phyloP scores from a whole-genome alignment of 2,888 invertebrate genomes.

The Tinea semifulvella region DNA sequence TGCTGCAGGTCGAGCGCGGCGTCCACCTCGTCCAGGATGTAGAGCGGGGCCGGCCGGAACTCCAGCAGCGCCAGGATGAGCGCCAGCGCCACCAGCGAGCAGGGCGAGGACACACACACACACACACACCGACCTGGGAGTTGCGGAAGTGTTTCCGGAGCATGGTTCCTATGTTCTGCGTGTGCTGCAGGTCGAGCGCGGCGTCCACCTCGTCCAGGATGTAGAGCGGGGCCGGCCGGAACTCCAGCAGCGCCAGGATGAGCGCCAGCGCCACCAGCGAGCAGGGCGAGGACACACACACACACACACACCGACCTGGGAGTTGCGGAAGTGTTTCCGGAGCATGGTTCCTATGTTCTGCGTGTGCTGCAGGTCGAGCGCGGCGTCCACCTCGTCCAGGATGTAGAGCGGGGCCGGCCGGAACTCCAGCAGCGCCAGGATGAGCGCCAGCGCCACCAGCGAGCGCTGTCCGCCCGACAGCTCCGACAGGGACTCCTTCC shows the following conservation, averaged over 20 bases:
- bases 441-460: conserved; percentile 93
- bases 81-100: conserved; percentile 95
- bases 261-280: conserved; percentile 96
- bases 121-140: conserved; percentile 88
- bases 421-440: conserved; percentile 95
- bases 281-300: no score
- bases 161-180: conserved; percentile 98
- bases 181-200: conserved; percentile 96
- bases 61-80: conserved; percentile 95
- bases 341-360: conserved; percentile 98
- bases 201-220: conserved; percentile 99
- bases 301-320: no score
- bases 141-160: conserved; percentile 87
- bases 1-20: conserved; percentile 97
- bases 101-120: no score
- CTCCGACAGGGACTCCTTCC: conserved; percentile 97
- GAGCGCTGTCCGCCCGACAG: conserved; percentile 97
- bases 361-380: conserved; percentile 96
- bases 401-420: conserved; percentile 99
- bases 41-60: conserved; percentile 97
- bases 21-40: conserved; percentile 98
- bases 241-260: conserved; percentile 94
- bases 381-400: conserved; percentile 98
- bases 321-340: conserved; percentile 86
- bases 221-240: conserved; percentile 98